Evolutionary conservation across 2,888 invertebrate species (phyloP), one percentile per base, ranked within the genome.

Genomic region (Saturnia japonica): DNA sequence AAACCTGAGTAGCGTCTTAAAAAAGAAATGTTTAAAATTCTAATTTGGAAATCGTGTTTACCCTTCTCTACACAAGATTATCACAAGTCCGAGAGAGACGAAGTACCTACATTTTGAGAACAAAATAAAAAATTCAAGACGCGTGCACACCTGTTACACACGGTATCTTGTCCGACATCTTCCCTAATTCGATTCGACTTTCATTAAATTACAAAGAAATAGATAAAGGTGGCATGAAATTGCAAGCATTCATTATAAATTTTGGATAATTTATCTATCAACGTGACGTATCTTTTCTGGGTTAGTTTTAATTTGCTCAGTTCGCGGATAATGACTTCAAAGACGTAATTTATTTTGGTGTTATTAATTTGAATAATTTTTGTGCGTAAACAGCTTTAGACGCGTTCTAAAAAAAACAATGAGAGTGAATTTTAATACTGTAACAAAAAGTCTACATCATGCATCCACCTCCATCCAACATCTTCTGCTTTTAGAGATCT

Each of bases 61-160:
- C 25, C 9, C 57, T 25, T 57, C 9, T 12, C 22, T 25, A 57
- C 2, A 11, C n/a, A n/a, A n/a, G 9, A n/a, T 47, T 66, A 66
- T 70, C 62, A 25, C 42, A 8, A 70, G 66, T 66, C 16, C 42
- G 42, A 54, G 69, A 40, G 64, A 54, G 66, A 54, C 66, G 66
- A 16, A 42, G 22, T 64, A 69, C n/a, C n/a, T n/a, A n/a, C 47
- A 25, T 54, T 66, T n/a, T 57, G 69, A 67, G 28, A 42, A 62
- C 72, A 76, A 78, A 54, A 67, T 71, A 76, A 78, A 80, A 80
- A 80, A 78, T 73, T 71, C 70, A 75, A 77, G 85, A 82, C 89
- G 82, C 86, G 88, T 85, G 87, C 83, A 83, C 90, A 90, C 90
- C 90, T 90, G 90, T 87, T 85, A 80, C 75, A 75, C 75, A 75